Conservation (phyloP, 2,113 vertebrate species). For the Galbula dea region DNA sequence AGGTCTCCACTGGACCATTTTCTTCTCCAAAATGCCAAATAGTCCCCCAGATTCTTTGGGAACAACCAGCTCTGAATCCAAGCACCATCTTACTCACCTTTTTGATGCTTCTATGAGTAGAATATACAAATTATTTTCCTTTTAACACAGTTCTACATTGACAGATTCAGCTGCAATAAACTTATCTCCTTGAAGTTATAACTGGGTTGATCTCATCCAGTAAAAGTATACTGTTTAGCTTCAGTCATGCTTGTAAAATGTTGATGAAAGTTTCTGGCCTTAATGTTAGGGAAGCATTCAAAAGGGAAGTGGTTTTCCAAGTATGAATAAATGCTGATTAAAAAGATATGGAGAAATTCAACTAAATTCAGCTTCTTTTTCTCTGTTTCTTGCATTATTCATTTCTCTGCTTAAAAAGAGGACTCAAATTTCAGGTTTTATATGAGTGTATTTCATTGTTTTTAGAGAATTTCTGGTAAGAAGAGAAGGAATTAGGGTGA, state of each 20-base stretch:
- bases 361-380: neutral
- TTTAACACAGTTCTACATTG: neutral
- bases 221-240: neutral
- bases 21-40: no score
- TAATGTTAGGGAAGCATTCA: neutral
- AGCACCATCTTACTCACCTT: neutral
- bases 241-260: constrained; percentile 40
- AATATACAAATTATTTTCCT: neutral
- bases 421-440: neutral
- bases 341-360: constrained; percentile 23
- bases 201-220: neutral
- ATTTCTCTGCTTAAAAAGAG: neutral
- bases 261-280: constrained; percentile 30
- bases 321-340: constrained; percentile 25
- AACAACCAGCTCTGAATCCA: neutral
- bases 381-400: neutral
- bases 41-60: neutral
- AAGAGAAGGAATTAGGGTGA: neutral
- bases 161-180: neutral
- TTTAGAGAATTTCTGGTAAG: neutral
- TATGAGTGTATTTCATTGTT: neutral
- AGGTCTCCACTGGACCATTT: no score
- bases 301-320: constrained; percentile 52
- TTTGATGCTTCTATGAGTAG: neutral
- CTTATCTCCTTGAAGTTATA: neutral